phyloP scores from a whole-genome alignment of 2,888 invertebrate species.

The Drosophila picticornis region DNA sequence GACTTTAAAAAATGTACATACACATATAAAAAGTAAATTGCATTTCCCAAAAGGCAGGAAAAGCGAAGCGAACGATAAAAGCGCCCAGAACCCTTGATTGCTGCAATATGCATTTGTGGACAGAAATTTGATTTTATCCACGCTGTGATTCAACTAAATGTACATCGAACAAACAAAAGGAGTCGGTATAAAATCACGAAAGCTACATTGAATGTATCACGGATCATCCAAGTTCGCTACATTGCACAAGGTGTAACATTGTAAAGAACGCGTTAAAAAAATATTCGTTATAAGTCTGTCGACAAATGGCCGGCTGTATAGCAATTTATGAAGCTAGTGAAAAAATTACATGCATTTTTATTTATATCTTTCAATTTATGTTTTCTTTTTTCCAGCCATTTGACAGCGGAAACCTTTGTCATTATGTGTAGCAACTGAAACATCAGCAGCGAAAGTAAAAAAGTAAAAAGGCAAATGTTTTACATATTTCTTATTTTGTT shows the following conservation, averaged over 20 bases:
- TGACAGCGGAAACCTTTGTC: conserved; percentile 73
- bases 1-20: conserved; percentile 65
- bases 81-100: conserved; percentile 34
- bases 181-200: neutral
- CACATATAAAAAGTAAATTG: conserved; percentile 34
- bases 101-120: conserved; percentile 34
- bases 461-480: conserved; percentile 47
- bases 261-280: conserved; percentile 3
- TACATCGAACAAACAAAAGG: neutral
- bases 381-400: conserved; percentile 43
- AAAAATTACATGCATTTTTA: conserved; percentile 51
- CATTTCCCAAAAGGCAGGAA: neutral
- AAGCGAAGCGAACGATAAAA: neutral
- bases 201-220: neutral
- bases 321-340: conserved; percentile 12
- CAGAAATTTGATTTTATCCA: conserved; percentile 18
- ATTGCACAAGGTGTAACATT: neutral
- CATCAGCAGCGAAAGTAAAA: conserved; percentile 25
- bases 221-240: neutral
- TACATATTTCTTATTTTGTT: conserved; percentile 46
- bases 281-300: neutral
- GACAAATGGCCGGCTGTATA: conserved; percentile 22
- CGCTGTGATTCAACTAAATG: neutral
- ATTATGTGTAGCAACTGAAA: conserved; percentile 65
- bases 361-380: conserved; percentile 64